Percentiles rank a stretch among this genome's conserved stretches.
Conservation (phyloP, 2,113 vertebrate genomes). For the Silurus asotus region DNA sequence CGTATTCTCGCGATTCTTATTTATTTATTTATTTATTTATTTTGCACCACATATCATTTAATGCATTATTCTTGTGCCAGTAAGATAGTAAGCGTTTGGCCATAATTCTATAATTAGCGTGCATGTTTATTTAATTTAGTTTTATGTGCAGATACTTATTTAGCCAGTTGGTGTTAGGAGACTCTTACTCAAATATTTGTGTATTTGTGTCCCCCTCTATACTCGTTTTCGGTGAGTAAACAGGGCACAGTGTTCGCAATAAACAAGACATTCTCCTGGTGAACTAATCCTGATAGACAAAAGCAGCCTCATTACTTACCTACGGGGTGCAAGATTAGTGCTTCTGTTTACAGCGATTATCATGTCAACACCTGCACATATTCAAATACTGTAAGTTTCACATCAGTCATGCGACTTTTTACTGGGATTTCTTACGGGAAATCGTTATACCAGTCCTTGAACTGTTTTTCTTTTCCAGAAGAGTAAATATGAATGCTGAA, state of each 20-base stretch:
- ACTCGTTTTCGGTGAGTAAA: slow-evolving; percentile 22
- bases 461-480: neutral
- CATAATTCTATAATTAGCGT: too few relatives aligned
- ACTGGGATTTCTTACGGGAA: neutral
- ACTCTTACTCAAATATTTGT: slow-evolving; percentile 16
- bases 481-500: slow-evolving; percentile 11
- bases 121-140: too few relatives aligned
- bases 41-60: too few relatives aligned
- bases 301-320: slow-evolving; percentile 45
- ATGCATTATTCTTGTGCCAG: too few relatives aligned
- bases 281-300: slow-evolving; percentile 51
- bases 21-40: neutral
- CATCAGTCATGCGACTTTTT: slow-evolving; percentile 2
- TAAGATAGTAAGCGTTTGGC: too few relatives aligned
- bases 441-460: too few relatives aligned
- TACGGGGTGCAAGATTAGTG: slow-evolving; percentile 50
- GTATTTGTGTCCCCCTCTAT: neutral
- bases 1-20: neutral
- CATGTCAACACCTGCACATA: slow-evolving; percentile 42
- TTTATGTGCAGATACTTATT: neutral
- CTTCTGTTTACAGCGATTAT: slow-evolving; percentile 49
- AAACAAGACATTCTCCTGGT: slow-evolving; percentile 38
- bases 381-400: slow-evolving; percentile 36
- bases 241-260: slow-evolving; percentile 37
- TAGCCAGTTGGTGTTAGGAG: neutral